Evolutionary conservation across 2,113 vertebrate genomes (phyloP).

Genomic region (Psilopogon haemacephalus): DNA sequence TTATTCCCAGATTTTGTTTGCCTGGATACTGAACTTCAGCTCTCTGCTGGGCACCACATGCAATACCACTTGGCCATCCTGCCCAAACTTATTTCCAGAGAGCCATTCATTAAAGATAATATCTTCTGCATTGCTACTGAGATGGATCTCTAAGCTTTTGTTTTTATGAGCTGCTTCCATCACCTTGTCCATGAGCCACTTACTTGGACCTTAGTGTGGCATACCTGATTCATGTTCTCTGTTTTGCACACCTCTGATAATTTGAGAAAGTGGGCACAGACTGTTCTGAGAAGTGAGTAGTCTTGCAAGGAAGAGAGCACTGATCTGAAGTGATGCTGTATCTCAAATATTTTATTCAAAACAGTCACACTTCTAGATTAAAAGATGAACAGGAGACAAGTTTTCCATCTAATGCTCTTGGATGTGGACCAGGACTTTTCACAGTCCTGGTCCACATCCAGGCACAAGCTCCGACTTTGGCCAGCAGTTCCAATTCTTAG

Average conservation of each 20-base stretch:
- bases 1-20: not conserved
- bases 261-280: not conserved
- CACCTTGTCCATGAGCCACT: not conserved
- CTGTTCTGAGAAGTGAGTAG: not conserved
- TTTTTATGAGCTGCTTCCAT: not conserved
- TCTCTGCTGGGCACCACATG: fast-evolving
- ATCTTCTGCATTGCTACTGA: not conserved
- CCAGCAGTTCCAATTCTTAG: not conserved
- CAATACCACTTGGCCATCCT: not conserved
- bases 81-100: not conserved
- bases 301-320: not conserved
- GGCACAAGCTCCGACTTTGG: no score
- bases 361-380: not conserved
- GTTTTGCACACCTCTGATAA: not conserved
- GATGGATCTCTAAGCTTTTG: not conserved
- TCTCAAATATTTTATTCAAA: not conserved
- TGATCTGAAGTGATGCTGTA: not conserved
- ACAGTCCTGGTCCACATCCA: no score
- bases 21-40: not conserved
- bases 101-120: not conserved
- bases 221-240: not conserved
- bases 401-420: not conserved
- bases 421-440: not conserved
- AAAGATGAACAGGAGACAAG: not conserved
- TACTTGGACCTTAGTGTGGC: not conserved